Base-by-base conservation (phyloP, 2,888 invertebrate species). In the Teinopalpus imperialis region DNA sequence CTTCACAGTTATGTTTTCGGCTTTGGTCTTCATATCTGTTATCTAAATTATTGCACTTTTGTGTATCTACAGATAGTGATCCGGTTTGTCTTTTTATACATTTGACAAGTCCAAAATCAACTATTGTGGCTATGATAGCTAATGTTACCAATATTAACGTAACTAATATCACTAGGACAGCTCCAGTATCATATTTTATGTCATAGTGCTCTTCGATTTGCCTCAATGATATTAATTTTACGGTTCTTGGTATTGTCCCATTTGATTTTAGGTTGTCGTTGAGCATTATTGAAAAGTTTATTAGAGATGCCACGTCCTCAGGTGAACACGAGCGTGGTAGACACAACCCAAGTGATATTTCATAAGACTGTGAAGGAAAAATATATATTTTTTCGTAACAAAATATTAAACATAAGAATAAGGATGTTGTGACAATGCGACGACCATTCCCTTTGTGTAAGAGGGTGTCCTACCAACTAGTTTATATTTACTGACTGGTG, bases 201-300 rank as follows among this genome's bases (percentile, higher is more conserved):
- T 72, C 61, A 49, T 82, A 85, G 3, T 57, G 34, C 0, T 53
- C 66, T 14, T 70, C 66, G 1, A 87, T 56, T 36, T 60, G 68
- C 51, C 86, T 71, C 0, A 78, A 53, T 2, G 69, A 67, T 1
- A 56, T 61, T 29, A 89, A 56, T 52, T 66, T 80, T 2, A 78
- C 69, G 2, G 59, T 49, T 41, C 89, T 71, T 1, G 85, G 78
- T 0, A 78, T 56, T 1, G 81, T 74, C 40, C 66, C 74, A 51
- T 80, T 81, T 3, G 72, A 64, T 44, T 79, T 76, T 20, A 81
- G 59, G 44, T 85, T 79, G 44, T 86, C 83, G 49, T 79, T 83
- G 26, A 87, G 70, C 69, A 81, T 82, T 10, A 81, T 74, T 8
- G 87, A 85, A 58, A 90, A 90, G 48, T 80, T 76, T n/a, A 91